Evolutionary conservation across 1,140 invertebrate species (phyloP), one percentile per base, ranked within the genome.

Genomic region (Drosophila lacteicornis): DNA sequence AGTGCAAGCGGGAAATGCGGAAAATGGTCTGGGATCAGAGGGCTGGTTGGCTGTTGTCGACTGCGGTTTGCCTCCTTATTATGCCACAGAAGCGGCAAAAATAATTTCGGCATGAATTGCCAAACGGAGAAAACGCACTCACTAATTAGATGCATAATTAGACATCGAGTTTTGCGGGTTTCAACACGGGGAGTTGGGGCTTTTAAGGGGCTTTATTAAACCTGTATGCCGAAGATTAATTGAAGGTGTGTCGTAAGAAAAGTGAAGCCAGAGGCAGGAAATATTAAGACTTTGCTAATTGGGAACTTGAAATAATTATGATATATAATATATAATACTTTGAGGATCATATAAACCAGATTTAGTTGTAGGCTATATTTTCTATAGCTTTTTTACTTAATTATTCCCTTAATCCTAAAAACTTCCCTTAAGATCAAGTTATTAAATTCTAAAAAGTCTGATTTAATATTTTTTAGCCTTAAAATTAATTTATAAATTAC

Each of bases 81-180:
- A 79, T 70, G 69, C 36, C 69, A 43, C 40, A 50, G 51, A 62
- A 75, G 79, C 74, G 65, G 74, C 68, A 71, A 79, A 86, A 86
- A 82, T 85, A 79, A 84, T 84, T 83, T 80, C 60, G 61, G 47
- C 66, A 68, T 76, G 77, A 84, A 75, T 87, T 87, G 75, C 81
- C 58, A 71, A 73, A 75, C 79, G 75, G 67, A 82, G 73, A 75
- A 78, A 75, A 78, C 74, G 70, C 69, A 83, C 57, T 78, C 68
- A 78, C 84, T 87, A 87, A 87, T 87, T 87, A 87, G 83, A 83
- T 87, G 83, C 84, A 87, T 87, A 87, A 87, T 87, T 87, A 87
- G 83, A 88, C 69, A 63, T 73, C 61, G 51, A 61, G 56, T 71
- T 53, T 50, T 63, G 27, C 36, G 50, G 49, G 1, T 15, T 4